Evolutionary conservation across 2,113 vertebrate genomes (phyloP).

Genomic region (Dasyornis broadbenti): DNA sequence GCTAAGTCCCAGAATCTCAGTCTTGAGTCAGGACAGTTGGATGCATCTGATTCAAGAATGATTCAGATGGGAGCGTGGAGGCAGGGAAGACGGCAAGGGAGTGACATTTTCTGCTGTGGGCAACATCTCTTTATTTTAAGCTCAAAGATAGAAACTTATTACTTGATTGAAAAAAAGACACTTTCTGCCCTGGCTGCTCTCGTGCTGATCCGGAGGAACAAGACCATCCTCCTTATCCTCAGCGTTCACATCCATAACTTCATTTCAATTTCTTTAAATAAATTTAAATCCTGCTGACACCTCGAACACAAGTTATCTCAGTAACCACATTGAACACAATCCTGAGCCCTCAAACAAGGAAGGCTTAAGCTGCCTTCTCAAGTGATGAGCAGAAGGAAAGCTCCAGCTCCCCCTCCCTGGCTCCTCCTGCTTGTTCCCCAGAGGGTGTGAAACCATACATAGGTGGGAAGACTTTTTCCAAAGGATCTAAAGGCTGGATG

Average conservation of each 20-base stretch:
- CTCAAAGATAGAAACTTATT: neutral
- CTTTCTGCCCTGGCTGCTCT: neutral
- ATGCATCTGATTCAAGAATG: constrained; percentile 8
- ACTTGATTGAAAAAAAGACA: neutral
- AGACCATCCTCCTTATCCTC: neutral
- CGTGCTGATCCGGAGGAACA: neutral
- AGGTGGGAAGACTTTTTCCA: neutral
- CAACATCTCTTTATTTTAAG: neutral
- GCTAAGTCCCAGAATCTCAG: neutral
- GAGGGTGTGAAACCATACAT: rapidly evolving
- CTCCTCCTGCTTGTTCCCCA: neutral
- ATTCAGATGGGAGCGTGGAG: neutral
- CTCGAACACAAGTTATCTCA: neutral
- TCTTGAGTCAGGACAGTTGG: constrained; percentile 25
- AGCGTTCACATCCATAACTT: neutral
- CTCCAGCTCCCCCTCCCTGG: neutral
- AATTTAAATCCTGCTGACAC: neutral
- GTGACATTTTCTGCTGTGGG: constrained; percentile 26
- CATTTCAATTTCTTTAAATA: constrained; percentile 18
- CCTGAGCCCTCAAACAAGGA: neutral
- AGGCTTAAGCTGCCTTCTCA: neutral
- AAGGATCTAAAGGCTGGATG: neutral
- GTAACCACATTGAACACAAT: neutral
- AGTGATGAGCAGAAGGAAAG: neutral
- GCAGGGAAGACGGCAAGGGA: neutral